A percentile compares a stretch with the other conserved stretches of the same genome.
phyloP scores from a whole-genome alignment of 2,113 vertebrate species.

The Engraulis encrasicolus region DNA sequence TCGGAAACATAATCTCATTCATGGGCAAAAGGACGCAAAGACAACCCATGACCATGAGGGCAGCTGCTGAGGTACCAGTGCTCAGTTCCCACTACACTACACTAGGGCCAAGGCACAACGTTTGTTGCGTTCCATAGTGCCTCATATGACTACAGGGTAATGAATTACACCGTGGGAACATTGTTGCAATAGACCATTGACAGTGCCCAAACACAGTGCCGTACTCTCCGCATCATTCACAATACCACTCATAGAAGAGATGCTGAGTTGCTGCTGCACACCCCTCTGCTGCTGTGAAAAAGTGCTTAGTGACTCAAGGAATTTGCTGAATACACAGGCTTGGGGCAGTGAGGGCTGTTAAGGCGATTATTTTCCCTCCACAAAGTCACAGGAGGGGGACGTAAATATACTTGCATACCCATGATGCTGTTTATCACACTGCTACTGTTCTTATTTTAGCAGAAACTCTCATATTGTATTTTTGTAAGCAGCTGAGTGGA shows the following conservation, averaged over 20 bases:
- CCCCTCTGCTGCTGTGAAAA: not conserved
- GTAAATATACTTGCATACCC: not conserved
- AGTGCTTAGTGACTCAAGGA: not conserved
- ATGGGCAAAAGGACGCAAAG: no score
- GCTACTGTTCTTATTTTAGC: not conserved
- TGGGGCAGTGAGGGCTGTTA: not conserved
- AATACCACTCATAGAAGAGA: not conserved
- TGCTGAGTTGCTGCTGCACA: not conserved
- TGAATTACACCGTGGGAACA: not conserved
- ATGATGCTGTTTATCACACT: not conserved
- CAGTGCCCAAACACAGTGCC: not conserved
- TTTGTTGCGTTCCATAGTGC: no score
- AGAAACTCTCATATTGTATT: not conserved
- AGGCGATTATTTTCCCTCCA: not conserved
- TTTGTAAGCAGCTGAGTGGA: not conserved
- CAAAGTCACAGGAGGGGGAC: not conserved
- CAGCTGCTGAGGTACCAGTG: no score
- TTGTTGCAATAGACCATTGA: not conserved
- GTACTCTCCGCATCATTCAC: not conserved
- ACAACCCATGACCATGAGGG: no score
- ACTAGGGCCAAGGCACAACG: no score
- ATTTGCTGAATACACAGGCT: not conserved
- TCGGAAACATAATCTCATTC: no score
- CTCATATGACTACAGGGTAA: no score
- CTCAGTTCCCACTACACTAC: no score